Evolutionary conservation across 1,140 invertebrate species (phyloP), one percentile per base, ranked within the genome.

Genomic region (Euglossa dilemma): DNA sequence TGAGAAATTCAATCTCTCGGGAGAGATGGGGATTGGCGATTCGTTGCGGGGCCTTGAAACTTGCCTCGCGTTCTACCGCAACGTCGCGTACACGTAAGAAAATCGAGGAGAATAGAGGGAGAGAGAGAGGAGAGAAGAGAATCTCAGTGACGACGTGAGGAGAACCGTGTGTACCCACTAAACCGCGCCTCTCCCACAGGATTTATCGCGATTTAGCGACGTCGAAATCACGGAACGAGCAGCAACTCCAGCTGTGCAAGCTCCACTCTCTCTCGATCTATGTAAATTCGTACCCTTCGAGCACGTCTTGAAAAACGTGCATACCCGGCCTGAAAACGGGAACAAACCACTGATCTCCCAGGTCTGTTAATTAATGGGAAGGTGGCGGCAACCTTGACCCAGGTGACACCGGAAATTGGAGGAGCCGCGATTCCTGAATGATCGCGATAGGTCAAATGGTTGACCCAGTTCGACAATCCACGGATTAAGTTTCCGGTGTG

Each of bases 391-490:
- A n/a, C 81, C 81, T 83, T 83, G 81, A 70, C 81, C 81, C 66
- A 23, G 18, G 28, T 61, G 80, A 69, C 56, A 25, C 64, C 25
- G 81, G 66, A 78, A 83, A 78, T 83, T 78, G 74, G 45, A 63
- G 47, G 74, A 70, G 73, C 73, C 80, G 6, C 73, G 73, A 69
- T 69, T 77, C 25, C 45, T 63, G 47, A 61, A 70, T 54, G 74
- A 83, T 77, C 56, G 16, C 80, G 73, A 77, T 61, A 52, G 74
- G 74, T 83, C 74, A 78, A 78, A 83, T 28, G 81, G 74, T 70
- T 83, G 81, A 83, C 81, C 81, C 66, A 70, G 64, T 83, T 83
- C 45, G 81, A 83, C 74, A 23, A 78, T 83, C 66, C 80, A 54
- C 28, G 81, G 74, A 83, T 78, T 83, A 70, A 70, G 64, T 71